Percentiles rank a stretch among this genome's conserved stretches.
These are phyloP conservation scores for Centropristis striata DNA, from an alignment of 2,113 vertebrate genomes.

Conservation along the genomic window DNA sequence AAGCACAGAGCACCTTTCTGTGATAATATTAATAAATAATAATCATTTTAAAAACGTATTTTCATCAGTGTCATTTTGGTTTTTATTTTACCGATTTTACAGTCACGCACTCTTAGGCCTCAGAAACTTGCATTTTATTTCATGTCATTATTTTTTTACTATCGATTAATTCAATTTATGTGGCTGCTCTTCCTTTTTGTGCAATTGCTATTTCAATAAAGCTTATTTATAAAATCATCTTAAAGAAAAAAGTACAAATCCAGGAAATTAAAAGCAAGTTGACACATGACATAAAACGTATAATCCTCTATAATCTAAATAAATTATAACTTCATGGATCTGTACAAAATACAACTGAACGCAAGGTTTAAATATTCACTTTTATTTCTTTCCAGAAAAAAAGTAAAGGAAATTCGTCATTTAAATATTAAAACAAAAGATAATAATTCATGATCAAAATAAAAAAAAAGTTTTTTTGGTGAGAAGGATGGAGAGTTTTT, in stretches of 20 bases:
- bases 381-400: slow-evolving; percentile 82
- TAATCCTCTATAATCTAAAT: neutral
- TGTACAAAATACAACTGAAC: slow-evolving; percentile 61
- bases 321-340: neutral
- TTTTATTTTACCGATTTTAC: too few species aligned
- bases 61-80: too few species aligned
- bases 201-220: too few species aligned
- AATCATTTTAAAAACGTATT: too few species aligned
- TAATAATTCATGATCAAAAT: slow-evolving; percentile 42
- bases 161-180: too few species aligned
- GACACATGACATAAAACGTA: neutral
- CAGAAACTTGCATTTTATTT: too few species aligned
- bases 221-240: too few species aligned
- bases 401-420: slow-evolving; percentile 78
- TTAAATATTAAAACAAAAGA: slow-evolving; percentile 77
- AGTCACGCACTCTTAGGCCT: neutral
- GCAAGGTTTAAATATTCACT: slow-evolving; percentile 70
- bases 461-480: slow-evolving; percentile 40
- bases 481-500: slow-evolving; percentile 8
- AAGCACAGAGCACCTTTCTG: neutral
- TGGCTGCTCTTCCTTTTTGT: neutral
- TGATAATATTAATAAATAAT: too few species aligned
- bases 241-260: neutral
- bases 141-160: neutral
- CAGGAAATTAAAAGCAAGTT: neutral